Evolutionary conservation across 2,888 invertebrate species (phyloP), one percentile per base, ranked within the genome.

Genomic region (Melinopterus prodromus): DNA sequence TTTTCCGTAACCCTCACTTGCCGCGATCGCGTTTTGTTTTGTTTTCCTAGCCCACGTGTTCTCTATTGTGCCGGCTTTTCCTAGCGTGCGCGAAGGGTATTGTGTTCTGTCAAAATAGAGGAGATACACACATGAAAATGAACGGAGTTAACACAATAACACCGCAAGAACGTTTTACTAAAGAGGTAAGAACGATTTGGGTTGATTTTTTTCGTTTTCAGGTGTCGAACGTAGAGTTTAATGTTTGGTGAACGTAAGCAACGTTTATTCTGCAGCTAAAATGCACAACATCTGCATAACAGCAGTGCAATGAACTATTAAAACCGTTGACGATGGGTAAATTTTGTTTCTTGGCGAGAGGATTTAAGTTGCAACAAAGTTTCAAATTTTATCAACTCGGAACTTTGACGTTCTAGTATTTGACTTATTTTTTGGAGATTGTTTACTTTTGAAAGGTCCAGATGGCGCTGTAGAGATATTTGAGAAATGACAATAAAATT

Each of bases 101-200:
- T 77, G 79, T 79, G 81, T 81, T 79, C 70, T 79, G 79, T 81
- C 75, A 78, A 77, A 79, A 79, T 77, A 81, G 71, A 75, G 26
- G 26, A 53, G 36, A 77, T 77, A 76, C 78, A 79, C 71, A 71
- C 36, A 15, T 16, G 35, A 78, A 78, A 81, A 81, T 81, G 81
- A 80, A 80, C 78, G 81, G 79, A 78, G 71, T 80, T 16, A 70
- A 70, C 70, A 76, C 16, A 75, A 70, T 78, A 77, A 81, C 81
- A 75, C 80, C 81, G 72, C 76, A 78, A 38, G 81, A 81, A 76
- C 26, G 76, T 69, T 81, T 81, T 79, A 78, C 79, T 38, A 80
- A 78, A 70, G 81, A 81, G 81, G 81, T 81, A 77, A 78, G 79
- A 72, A 70, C 71, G 16, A 38, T 69, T 53, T 53, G 7, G 53